Percentiles rank a stretch among this genome's conserved stretches.
phyloP scores from a whole-genome alignment of 92 coral and sea anemone genomes.

The Phenganax marumi region DNA sequence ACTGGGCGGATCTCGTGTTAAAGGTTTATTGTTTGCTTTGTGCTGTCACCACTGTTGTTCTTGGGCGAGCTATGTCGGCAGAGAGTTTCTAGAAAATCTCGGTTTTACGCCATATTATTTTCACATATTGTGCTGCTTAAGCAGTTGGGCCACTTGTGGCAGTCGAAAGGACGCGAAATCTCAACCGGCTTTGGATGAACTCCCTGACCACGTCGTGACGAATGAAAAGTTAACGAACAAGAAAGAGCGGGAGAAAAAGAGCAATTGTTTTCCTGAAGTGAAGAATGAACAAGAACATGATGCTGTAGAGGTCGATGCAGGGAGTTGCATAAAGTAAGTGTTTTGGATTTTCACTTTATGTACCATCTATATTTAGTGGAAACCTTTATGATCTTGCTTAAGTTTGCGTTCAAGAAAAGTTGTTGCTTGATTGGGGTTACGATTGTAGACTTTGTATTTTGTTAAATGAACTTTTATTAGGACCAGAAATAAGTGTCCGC shows the following conservation, averaged over 20 bases:
- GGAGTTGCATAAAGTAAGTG: conserved; percentile 39
- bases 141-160: conserved; percentile 99
- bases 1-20: conserved; percentile 43
- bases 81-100: conserved; percentile 68
- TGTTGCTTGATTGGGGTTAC: no score
- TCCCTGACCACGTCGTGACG: background rate
- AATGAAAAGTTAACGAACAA: background rate
- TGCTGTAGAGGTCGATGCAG: background rate
- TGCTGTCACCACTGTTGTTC: conserved; percentile 97
- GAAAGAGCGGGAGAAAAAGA: background rate
- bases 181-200: background rate
- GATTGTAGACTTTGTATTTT: no score
- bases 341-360: background rate
- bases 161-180: conserved; percentile 39
- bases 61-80: conserved; percentile 95
- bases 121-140: conserved; percentile 86
- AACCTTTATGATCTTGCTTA: no score
- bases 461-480: no score
- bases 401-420: no score
- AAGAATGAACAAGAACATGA: background rate
- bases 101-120: conserved; percentile 82
- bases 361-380: no score
- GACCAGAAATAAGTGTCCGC: no score
- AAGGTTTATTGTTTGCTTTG: conserved; percentile 78
- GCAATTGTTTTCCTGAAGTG: background rate